Percentiles rank a stretch among this genome's conserved stretches.
Conservation (phyloP, 2,113 vertebrate species). For the Apodemus speciosus region DNA sequence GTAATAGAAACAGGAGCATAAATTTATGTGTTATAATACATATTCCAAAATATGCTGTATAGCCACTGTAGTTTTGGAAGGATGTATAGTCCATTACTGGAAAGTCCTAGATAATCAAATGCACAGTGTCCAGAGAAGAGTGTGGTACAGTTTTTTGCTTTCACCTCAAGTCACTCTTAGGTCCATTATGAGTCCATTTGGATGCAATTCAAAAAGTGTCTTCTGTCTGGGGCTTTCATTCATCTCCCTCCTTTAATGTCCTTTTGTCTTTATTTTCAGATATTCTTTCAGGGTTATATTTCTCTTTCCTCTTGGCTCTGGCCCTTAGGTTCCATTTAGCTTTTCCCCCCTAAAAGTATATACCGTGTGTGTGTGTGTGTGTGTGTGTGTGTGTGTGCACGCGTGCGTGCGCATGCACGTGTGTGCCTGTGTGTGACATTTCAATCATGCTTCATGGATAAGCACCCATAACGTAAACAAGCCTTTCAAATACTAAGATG, state of each 20-base stretch:
- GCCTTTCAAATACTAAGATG: neutral
- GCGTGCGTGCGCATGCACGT: neutral
- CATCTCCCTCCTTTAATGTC: neutral
- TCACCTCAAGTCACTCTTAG: neutral
- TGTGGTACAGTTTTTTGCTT: neutral
- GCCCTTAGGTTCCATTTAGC: neutral
- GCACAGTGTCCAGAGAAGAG: neutral
- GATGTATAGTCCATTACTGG: neutral
- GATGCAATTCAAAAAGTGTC: constrained; percentile 36
- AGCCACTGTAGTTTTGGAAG: constrained; percentile 58
- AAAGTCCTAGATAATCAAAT: constrained; percentile 17
- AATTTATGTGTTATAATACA: neutral
- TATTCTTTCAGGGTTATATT: neutral
- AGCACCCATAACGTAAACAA: neutral
- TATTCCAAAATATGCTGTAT: neutral
- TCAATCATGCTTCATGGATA: neutral
- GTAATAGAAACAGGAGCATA: neutral
- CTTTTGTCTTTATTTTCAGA: constrained; percentile 25
- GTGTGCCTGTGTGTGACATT: neutral
- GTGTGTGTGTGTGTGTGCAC: neutral
- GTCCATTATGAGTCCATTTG: constrained; percentile 37
- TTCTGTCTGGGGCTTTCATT: constrained; percentile 15
- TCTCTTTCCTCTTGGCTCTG: neutral
- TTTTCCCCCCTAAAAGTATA: neutral
- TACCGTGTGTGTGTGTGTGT: no score